A percentile compares a stretch with the other conserved stretches of the same genome.
phyloP scores from a whole-genome alignment of 2,797 vertebrate species.

The Erpetoichthys calabaricus region DNA sequence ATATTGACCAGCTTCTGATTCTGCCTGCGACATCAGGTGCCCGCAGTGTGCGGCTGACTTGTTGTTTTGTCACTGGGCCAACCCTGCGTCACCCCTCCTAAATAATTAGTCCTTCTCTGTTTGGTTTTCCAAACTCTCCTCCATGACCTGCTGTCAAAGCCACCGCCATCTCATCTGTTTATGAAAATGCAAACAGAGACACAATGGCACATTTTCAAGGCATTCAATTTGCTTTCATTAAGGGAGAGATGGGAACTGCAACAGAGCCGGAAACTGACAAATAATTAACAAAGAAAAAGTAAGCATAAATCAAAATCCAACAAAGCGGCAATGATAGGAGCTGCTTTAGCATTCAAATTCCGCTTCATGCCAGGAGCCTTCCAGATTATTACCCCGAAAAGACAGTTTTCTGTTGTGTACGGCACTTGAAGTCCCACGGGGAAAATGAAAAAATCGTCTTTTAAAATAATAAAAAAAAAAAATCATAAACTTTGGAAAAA shows the following conservation, averaged over 20 bases:
- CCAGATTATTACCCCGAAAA: too few relatives aligned
- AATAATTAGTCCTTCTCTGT: constrained; percentile 12
- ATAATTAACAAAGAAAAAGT: constrained; percentile 5
- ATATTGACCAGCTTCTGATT: constrained; percentile 6
- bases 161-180: constrained; percentile 3
- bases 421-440: too few relatives aligned
- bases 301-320: not conserved
- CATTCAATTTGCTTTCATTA: constrained; percentile 2
- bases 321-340: not conserved
- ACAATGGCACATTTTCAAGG: not conserved
- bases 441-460: too few relatives aligned
- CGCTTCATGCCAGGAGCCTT: too few relatives aligned
- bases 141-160: constrained; percentile 1
- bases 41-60: too few relatives aligned
- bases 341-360: too few relatives aligned
- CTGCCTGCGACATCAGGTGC: too few relatives aligned
- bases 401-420: too few relatives aligned
- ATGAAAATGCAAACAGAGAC: not conserved
- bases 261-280: not conserved
- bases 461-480: too few relatives aligned
- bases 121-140: constrained; percentile 8
- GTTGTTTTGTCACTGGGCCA: not conserved
- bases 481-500: too few relatives aligned
- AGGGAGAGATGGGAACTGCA: not conserved
- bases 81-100: constrained; percentile 8